phyloP scores from a whole-genome alignment of 2,797 vertebrate genomes.

The Microhierax caerulescens region DNA sequence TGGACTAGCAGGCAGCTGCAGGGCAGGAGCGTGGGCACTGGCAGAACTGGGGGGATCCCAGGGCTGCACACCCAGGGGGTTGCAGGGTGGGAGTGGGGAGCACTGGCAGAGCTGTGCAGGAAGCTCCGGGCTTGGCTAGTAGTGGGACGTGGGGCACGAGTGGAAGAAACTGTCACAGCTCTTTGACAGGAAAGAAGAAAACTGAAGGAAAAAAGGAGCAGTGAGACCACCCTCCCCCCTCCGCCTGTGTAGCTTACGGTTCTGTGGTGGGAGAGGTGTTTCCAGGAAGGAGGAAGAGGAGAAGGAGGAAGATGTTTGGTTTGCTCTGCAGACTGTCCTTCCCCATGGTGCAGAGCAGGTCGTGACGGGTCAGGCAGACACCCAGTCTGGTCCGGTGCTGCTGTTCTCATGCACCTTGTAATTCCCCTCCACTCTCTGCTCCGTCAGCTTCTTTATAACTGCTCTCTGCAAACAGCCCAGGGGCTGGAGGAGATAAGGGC shows the following conservation, averaged over 20 bases:
- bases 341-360: conserved; percentile 16
- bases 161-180: not conserved
- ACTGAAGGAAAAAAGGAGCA: not conserved
- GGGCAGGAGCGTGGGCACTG: not conserved
- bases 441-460: conserved; percentile 46
- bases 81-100: not conserved
- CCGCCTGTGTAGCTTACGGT: conserved; percentile 7
- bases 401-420: conserved; percentile 33
- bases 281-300: conserved; percentile 44
- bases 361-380: not conserved
- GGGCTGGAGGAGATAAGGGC: conserved; percentile 57
- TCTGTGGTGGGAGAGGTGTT: not conserved
- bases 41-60: not conserved
- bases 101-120: not conserved
- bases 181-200: not conserved
- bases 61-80: not conserved
- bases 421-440: not conserved
- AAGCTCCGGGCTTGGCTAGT: not conserved
- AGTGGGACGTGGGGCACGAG: not conserved
- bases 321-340: conserved; percentile 10
- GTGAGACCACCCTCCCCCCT: not conserved
- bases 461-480: conserved; percentile 44
- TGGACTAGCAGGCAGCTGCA: not conserved
- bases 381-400: not conserved
- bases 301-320: conserved; percentile 23